phyloP scores from a whole-genome alignment of 2,113 vertebrate genomes.

The Sitta europaea region DNA sequence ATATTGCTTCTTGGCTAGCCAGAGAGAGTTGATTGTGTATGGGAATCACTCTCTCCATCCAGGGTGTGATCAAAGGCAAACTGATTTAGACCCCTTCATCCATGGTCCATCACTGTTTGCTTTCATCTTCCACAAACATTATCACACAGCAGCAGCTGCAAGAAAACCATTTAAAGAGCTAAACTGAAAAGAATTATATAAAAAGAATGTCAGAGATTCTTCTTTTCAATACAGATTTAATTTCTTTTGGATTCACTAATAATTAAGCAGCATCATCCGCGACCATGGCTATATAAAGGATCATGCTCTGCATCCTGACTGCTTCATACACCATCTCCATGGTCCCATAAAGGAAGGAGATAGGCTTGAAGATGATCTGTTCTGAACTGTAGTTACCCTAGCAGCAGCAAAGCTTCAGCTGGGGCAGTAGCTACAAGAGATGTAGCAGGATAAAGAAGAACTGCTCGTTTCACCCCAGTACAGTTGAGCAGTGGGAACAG shows the following conservation, averaged over 20 bases:
- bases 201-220: neutral
- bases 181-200: neutral
- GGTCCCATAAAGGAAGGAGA: neutral
- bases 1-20: neutral
- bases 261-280: neutral
- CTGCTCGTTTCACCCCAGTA: neutral
- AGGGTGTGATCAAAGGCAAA: conserved; percentile 5
- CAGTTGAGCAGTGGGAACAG: neutral
- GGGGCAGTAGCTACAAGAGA: neutral
- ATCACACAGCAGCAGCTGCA: neutral
- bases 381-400: neutral
- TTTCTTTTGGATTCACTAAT: neutral
- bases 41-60: neutral
- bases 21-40: neutral
- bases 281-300: neutral
- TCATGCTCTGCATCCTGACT: neutral
- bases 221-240: neutral
- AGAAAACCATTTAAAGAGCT: neutral
- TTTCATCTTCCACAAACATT: neutral
- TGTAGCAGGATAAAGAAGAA: neutral
- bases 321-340: neutral
- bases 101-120: neutral
- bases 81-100: neutral
- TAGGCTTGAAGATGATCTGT: neutral
- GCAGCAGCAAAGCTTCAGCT: neutral